Evolutionary conservation across 2,797 vertebrate genomes (phyloP).

Genomic region (Fistularia tabacaria): DNA sequence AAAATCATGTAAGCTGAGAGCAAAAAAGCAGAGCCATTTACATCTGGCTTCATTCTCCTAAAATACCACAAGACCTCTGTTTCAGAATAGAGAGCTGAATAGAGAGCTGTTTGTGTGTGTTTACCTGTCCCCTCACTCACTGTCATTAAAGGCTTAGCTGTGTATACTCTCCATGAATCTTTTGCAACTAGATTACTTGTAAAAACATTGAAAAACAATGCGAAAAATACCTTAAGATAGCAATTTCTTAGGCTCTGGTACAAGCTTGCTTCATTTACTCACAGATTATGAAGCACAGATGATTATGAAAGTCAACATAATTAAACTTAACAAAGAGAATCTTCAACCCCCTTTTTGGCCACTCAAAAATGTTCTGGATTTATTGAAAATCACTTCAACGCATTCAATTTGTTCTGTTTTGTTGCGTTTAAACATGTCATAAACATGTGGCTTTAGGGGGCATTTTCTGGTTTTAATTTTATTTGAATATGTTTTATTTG

Average conservation of each 20-base stretch:
- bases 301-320: too few relatives aligned
- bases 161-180: neutral
- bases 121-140: neutral
- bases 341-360: too few relatives aligned
- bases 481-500: conserved; percentile 3
- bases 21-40: conserved; percentile 32
- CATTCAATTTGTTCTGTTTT: neutral
- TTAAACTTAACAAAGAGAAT: too few relatives aligned
- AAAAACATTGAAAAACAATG: too few relatives aligned
- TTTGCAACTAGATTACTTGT: too few relatives aligned
- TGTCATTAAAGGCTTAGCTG: neutral
- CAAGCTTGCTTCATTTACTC: too few relatives aligned
- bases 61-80: too few relatives aligned
- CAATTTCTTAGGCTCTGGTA: too few relatives aligned
- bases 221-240: too few relatives aligned
- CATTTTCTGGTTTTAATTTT: neutral
- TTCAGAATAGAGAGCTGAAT: conserved; percentile 1
- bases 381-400: neutral
- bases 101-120: conserved; percentile 8
- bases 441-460: neutral
- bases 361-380: too few relatives aligned
- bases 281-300: too few relatives aligned
- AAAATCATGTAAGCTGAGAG: conserved; percentile 28
- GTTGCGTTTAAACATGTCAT: neutral
- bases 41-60: conserved; percentile 26